Base-by-base conservation (phyloP, 2,797 vertebrate species). In the Coluber constrictor region DNA sequence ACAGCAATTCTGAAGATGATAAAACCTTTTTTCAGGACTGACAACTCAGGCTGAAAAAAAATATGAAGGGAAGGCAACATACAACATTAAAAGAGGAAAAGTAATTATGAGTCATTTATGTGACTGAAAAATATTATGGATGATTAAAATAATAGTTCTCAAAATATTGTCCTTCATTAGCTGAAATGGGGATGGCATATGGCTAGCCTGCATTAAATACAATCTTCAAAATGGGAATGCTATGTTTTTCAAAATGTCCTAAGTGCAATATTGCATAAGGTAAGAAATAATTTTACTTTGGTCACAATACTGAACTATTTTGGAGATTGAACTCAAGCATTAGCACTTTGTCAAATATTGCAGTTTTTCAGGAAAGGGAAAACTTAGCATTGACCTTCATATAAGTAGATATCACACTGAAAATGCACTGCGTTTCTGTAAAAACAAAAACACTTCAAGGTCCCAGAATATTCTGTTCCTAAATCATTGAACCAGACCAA, bases 21-120 rank as follows among this genome's bases (percentile, higher is more conserved):
- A 92, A 96, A 97, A 90, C 70, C 87, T 87, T 90, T 96, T 92
- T 93, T 91, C 66, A 93, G 7, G 87, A 94, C 94, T 93, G 90
- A 94, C 90, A 95, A 95, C 94, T 92, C 90, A 95, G 92, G 74
- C 86, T 90, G 55, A 94, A 51, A 92, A 92, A 94, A 96, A 92
- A 47, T 90, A 54, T 90, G 93, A 95, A 32, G 61, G 70, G 94
- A 96, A 89, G 96, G 37, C 91, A 93, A 91, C 0, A 2, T 55
- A 9, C 63, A 96, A 79, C 95, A 93, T 89, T 91, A 56, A 93
- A 83, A 63, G 63, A 74, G 91, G 93, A 93, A 70, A 74, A 93
- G 91, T 89, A 93, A 94, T 91, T 88, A 25, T 56, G 43, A 96
- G 88, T 37, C 91, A 91, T 96, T 96, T 95, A 47, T 57, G 92